Conservation (phyloP, 2,113 vertebrate genomes). For the Thymallus thymallus region DNA sequence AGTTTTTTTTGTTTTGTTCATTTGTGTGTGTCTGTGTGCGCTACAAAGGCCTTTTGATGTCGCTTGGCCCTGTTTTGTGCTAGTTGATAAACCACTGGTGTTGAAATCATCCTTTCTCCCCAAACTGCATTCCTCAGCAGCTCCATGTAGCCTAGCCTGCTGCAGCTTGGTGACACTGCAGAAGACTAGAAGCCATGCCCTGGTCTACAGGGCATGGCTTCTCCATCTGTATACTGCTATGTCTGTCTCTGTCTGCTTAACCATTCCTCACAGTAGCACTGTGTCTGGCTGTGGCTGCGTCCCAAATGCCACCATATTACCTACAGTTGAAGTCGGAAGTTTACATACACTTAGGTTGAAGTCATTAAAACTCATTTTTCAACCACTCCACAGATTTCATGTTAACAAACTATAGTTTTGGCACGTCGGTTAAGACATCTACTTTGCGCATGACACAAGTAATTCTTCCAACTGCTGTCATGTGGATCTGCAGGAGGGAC, state of each 20-base stretch:
- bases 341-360: too few species aligned
- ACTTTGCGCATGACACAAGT: too few species aligned
- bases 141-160: slow-evolving; percentile 4
- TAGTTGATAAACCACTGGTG: slow-evolving; percentile 59
- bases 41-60: slow-evolving; percentile 58
- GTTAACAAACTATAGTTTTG: too few species aligned
- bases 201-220: slow-evolving; percentile 37
- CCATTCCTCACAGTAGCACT: slow-evolving; percentile 10
- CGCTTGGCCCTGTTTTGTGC: slow-evolving; percentile 57
- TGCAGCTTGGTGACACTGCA: slow-evolving; percentile 46
- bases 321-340: too few species aligned
- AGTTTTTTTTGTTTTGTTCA: too few species aligned
- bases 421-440: too few species aligned
- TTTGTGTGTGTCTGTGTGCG: slow-evolving; percentile 23
- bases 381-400: too few species aligned
- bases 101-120: slow-evolving; percentile 44
- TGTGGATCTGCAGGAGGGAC: too few species aligned
- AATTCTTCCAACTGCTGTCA: too few species aligned
- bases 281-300: slow-evolving; percentile 13
- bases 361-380: too few species aligned
- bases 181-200: too few species aligned
- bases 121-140: slow-evolving; percentile 63
- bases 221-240: slow-evolving; percentile 14
- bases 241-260: slow-evolving; percentile 13
- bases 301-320: neutral